Base-by-base conservation (phyloP, 2,888 invertebrate genomes). In the Elysia crispata region DNA sequence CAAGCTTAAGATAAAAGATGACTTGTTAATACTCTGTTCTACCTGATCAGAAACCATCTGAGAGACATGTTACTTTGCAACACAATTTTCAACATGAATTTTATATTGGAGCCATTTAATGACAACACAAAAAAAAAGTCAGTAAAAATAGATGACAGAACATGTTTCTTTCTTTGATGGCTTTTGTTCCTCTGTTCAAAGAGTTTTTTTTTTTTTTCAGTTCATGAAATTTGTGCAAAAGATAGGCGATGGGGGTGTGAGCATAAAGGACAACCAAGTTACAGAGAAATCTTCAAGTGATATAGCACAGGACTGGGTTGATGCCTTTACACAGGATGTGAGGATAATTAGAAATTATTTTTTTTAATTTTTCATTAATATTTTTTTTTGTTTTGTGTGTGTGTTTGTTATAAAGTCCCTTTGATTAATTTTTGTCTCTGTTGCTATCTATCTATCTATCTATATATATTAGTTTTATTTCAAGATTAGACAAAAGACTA, bases 211-310 rank as follows among this genome's bases (percentile, higher is more conserved):
- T n/a, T 67, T 3, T 28, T 60, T 90, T 66, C 94, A 96, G 94
- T 96, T 97, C 89, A 95, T 96, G 95, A 95, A 95, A 89, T 96
- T 96, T 90, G 96, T 97, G 95, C 94, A 95, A 89, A 95, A 95
- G 92, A 94, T 96, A 81, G 95, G 95, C 89, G 94, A 95, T 87
- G 95, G 95, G 64, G 95, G 95, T 77, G 84, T 92, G 6, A 89
- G 88, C 84, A 91, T 95, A 67, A 94, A 94, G 85, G 92, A 92
- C 83, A 90, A 90, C 77, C 88, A 93, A 81, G 89, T 90, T 76
- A 92, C 94, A 87, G 86, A 89, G 77, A 87, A 86, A 73, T 75
- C 86, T 11, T 50, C 83, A 31, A 84, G 82, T 25, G 86, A 86
- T 33, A 83, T 83, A 73, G 85, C 88, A 6, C 87, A 87, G 18